These are phyloP conservation scores for Alligator mississippiensis DNA, from an alignment of 2,113 vertebrate species.

Conservation along the genomic window DNA sequence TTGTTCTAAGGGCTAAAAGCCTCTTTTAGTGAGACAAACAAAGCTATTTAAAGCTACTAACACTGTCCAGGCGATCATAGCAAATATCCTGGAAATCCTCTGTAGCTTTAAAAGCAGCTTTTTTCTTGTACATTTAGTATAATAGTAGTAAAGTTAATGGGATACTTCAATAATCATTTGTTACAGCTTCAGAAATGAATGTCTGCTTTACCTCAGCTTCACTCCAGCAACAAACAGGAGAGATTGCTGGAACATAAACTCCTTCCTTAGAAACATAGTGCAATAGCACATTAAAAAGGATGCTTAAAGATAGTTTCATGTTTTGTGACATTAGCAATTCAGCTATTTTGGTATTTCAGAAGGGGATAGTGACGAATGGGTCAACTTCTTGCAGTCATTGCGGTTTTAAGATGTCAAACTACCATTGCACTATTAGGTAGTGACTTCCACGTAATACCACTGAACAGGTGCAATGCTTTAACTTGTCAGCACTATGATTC, in stretches of 20 bases:
- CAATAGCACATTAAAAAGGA: slow-evolving; percentile 23
- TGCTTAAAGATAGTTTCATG: slow-evolving; percentile 28
- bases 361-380: not conserved
- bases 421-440: not conserved
- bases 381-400: not conserved
- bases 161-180: not conserved
- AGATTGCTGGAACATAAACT: not conserved
- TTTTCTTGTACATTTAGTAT: rapidly evolving
- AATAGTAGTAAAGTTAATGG: not conserved
- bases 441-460: not conserved
- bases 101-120: not conserved
- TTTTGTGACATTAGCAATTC: not conserved
- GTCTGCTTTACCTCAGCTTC: not conserved
- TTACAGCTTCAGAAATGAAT: not conserved
- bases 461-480: not conserved
- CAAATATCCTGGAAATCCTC: not conserved
- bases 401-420: not conserved
- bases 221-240: slow-evolving; percentile 10
- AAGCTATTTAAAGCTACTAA: not conserved
- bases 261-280: not conserved
- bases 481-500: not conserved
- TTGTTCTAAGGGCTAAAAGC: not conserved
- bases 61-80: not conserved
- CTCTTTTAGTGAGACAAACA: not conserved
- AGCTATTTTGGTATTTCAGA: slow-evolving; percentile 20